Percentiles rank a stretch among this genome's conserved stretches.
Evolutionary conservation across 2,888 invertebrate species (phyloP).

Genomic region (Cordilura impudica): DNA sequence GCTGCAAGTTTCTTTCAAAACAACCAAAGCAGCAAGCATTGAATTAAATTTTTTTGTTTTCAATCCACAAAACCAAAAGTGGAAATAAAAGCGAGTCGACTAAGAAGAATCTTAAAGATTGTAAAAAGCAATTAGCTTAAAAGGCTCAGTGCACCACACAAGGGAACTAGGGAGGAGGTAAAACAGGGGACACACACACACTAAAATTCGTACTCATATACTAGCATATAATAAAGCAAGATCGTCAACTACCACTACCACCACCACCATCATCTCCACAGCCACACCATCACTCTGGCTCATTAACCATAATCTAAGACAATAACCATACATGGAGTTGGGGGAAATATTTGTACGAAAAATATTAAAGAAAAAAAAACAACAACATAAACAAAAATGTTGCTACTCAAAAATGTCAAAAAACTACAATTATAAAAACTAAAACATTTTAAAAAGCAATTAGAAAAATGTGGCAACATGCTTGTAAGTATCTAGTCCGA

Average conservation of each 20-base stretch:
- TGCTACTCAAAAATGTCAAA: constrained; percentile 69
- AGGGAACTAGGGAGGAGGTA: neutral
- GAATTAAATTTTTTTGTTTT: constrained; percentile 35
- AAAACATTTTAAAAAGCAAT: constrained; percentile 75
- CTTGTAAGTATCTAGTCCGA: constrained; percentile 4
- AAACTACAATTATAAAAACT: constrained; percentile 73
- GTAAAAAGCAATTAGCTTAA: constrained; percentile 51
- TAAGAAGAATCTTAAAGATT: constrained; percentile 40
- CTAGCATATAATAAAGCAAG: constrained; percentile 11
- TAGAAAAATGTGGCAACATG: constrained; percentile 68
- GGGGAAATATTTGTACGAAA: neutral
- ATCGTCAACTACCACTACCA: constrained; percentile 20
- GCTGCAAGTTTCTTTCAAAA: constrained; percentile 42
- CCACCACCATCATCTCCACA: neutral
- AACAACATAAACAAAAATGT: constrained; percentile 35
- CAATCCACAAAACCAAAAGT: constrained; percentile 41
- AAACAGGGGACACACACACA: neutral
- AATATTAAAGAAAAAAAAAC: constrained; percentile 6
- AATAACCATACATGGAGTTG: constrained; percentile 33
- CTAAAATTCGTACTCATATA: constrained; percentile 12
- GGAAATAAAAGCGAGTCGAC: constrained; percentile 34
- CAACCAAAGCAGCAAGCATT: constrained; percentile 21
- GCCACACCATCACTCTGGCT: constrained; percentile 19
- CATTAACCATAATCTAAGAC: constrained; percentile 53
- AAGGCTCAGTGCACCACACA: constrained; percentile 26